These are phyloP conservation scores for Erpornis zantholeuca DNA, from an alignment of 2,113 vertebrate species.

Conservation along the genomic window DNA sequence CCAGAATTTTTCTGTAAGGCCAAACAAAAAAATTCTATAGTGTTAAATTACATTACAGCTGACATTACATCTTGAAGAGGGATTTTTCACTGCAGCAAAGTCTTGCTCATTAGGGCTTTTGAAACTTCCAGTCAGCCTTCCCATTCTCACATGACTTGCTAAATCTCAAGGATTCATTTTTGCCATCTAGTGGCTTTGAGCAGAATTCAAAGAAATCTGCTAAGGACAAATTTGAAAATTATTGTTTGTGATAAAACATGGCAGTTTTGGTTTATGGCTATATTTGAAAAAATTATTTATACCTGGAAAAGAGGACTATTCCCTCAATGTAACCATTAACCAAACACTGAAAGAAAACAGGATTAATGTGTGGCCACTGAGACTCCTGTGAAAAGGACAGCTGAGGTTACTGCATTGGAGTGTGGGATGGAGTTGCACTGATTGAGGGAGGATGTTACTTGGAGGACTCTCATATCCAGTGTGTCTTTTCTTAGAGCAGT, in stretches of 20 bases:
- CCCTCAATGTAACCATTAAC: not conserved
- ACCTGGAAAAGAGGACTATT: not conserved
- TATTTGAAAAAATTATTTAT: not conserved
- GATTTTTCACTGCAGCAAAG: not conserved
- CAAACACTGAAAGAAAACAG: not conserved
- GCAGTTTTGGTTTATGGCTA: not conserved
- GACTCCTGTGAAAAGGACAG: not conserved
- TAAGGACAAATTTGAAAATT: not conserved
- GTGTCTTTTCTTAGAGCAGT: not conserved
- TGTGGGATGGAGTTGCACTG: not conserved
- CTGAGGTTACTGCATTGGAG: not conserved
- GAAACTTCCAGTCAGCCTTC: not conserved
- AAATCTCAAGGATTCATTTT: not conserved
- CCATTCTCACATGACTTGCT: not conserved
- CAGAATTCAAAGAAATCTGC: not conserved
- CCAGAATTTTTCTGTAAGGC: not conserved
- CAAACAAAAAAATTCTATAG: not conserved
- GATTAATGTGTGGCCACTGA: not conserved
- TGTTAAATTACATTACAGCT: not conserved
- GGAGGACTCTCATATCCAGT: not conserved
- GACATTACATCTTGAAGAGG: not conserved
- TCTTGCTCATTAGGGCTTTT: rapidly evolving
- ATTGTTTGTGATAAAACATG: not conserved
- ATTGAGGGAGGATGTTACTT: not conserved
- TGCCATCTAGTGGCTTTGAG: slow-evolving; percentile 13